These are phyloP conservation scores for Megaceryle alcyon DNA, from an alignment of 2,797 vertebrate genomes.

Conservation along the genomic window DNA sequence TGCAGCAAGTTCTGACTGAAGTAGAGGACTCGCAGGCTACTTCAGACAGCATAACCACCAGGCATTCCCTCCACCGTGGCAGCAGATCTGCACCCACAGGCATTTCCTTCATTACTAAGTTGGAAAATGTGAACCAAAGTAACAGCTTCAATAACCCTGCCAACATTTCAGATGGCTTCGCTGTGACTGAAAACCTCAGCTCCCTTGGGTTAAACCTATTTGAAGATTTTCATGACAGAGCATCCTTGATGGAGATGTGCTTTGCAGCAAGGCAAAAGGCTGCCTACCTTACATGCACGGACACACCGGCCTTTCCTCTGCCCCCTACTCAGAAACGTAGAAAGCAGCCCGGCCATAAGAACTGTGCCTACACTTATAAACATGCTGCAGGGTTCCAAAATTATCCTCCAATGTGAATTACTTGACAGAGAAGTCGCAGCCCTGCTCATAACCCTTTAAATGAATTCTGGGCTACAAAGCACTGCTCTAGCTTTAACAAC, in stretches of 20 bases:
- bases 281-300: not conserved
- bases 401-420: not conserved
- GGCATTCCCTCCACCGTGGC: too few relatives aligned
- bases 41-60: not conserved
- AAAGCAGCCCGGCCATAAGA: not conserved
- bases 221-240: not conserved
- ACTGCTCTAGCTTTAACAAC: not conserved
- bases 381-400: not conserved
- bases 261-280: not conserved
- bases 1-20: not conserved
- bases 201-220: not conserved
- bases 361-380: fast-evolving
- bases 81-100: not conserved
- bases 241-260: not conserved
- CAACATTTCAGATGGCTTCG: not conserved
- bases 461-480: not conserved
- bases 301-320: not conserved
- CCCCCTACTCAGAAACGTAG: fast-evolving
- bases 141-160: not conserved
- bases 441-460: not conserved
- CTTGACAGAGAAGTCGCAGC: not conserved
- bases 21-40: fast-evolving
- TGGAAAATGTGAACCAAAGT: not conserved
- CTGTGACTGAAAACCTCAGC: not conserved
- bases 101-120: too few relatives aligned